These are phyloP conservation scores for Nezara viridula DNA, from an alignment of 2,888 invertebrate genomes.

Conservation along the genomic window DNA sequence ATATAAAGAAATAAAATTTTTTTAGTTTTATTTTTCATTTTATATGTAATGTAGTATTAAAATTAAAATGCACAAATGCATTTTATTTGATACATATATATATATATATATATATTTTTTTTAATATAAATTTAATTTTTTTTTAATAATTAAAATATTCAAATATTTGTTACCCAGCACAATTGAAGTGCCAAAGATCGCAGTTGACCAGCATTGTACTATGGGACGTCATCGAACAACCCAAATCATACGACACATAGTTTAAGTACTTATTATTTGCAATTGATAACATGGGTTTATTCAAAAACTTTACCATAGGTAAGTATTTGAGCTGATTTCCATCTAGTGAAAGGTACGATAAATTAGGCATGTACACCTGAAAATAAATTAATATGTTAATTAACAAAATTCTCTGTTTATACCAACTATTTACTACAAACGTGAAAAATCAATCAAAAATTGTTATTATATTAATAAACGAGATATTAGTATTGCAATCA, in stretches of 20 bases:
- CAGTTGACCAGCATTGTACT: constrained; percentile 50
- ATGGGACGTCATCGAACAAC: constrained; percentile 52
- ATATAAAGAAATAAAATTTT: no score
- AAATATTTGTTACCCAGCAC: constrained; percentile 22
- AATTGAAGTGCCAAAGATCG: constrained; percentile 55
- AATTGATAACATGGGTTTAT: constrained; percentile 58
- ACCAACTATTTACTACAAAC: neutral
- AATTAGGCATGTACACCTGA: constrained; percentile 60
- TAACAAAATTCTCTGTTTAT: neutral
- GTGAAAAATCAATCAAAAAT: no score
- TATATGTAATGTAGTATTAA: no score
- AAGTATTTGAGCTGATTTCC: constrained; percentile 59
- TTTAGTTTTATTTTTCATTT: no score
- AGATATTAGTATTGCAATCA: no score
- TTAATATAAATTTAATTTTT: no score
- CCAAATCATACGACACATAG: constrained; percentile 64
- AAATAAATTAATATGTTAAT: neutral
- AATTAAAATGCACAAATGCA: no score
- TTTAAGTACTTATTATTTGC: constrained; percentile 60
- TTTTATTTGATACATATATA: no score
- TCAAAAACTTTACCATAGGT: constrained; percentile 60
- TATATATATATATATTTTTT: no score
- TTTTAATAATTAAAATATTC: neutral
- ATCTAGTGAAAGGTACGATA: constrained; percentile 59
- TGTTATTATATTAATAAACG: no score